Evolutionary conservation across 2,797 vertebrate species (phyloP).

Genomic region (Meda fulgida): DNA sequence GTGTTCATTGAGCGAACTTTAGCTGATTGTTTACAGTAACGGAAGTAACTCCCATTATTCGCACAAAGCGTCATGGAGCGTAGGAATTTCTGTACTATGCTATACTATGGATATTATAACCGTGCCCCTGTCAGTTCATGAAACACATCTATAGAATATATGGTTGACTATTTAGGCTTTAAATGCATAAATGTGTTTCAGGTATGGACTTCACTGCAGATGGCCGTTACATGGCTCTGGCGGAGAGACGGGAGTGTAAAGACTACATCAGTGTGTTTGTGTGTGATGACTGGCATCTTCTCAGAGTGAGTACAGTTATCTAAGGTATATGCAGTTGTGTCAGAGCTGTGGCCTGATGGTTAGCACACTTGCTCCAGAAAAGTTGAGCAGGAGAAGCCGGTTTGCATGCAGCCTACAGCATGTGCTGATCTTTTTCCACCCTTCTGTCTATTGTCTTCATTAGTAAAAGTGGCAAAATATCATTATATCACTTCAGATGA

Average conservation of each 20-base stretch:
- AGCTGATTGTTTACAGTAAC: background rate
- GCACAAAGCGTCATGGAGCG: too few relatives aligned
- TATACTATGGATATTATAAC: background rate
- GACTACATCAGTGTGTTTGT: slow-evolving; percentile 95
- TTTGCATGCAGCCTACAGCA: too few relatives aligned
- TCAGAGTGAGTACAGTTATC: slow-evolving; percentile 81
- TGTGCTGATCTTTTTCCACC: background rate
- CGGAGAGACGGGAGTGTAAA: slow-evolving; percentile 94
- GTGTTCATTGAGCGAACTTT: background rate
- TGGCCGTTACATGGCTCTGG: slow-evolving; percentile 92
- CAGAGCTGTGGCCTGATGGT: background rate
- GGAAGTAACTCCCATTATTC: background rate
- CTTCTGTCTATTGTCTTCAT: background rate
- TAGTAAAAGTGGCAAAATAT: slow-evolving; percentile 2
- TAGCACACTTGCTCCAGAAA: background rate
- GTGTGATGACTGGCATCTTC: slow-evolving; percentile 95
- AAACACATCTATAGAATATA: background rate
- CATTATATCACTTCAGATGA: background rate
- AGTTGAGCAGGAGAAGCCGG: too few relatives aligned
- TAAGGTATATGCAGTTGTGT: background rate
- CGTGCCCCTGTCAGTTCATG: background rate
- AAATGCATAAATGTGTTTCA: slow-evolving; percentile 60
- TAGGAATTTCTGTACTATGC: background rate
- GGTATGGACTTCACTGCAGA: slow-evolving; percentile 91
- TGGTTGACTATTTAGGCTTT: background rate